Percentiles rank a stretch among this genome's conserved stretches.
Evolutionary conservation across 2,113 vertebrate genomes (phyloP).

Genomic region (Neopipo cinnamomea): DNA sequence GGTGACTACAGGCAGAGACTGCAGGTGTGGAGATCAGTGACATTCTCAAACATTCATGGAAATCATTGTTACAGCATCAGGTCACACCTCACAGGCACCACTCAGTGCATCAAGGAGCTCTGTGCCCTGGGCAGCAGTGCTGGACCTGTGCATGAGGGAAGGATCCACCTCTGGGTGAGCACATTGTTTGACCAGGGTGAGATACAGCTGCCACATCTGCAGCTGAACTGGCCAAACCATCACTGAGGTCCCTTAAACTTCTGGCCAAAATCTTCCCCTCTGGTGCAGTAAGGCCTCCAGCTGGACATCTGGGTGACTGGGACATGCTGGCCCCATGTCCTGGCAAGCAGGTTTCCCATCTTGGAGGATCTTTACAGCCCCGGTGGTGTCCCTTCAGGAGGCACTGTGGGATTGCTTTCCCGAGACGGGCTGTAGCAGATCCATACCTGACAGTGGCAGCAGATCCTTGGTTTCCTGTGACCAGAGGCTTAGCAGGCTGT

Average conservation of each 20-base stretch:
- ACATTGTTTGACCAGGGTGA: not conserved
- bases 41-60: not conserved
- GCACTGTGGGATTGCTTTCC: constrained; percentile 24
- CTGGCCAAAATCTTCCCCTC: not conserved
- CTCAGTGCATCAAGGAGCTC: rapidly evolving
- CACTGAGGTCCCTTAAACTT: not conserved
- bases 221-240: not conserved
- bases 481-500: not conserved
- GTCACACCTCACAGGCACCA: not conserved
- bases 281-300: not conserved
- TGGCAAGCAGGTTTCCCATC: not conserved
- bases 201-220: not conserved
- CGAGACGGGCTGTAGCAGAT: constrained; percentile 6
- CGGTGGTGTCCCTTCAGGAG: constrained; percentile 38
- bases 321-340: no score
- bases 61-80: not conserved
- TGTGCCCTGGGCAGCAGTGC: not conserved
- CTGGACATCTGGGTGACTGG: rapidly evolving
- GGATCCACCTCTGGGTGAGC: not conserved
- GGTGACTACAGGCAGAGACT: not conserved
- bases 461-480: constrained; percentile 33
- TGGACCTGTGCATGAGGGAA: not conserved
- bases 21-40: not conserved
- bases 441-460: constrained; percentile 10
- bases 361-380: not conserved